A percentile compares a stretch with the other conserved stretches of the same genome.
Evolutionary conservation across 1,140 invertebrate species (phyloP).

Genomic region (Drusus annulatus): DNA sequence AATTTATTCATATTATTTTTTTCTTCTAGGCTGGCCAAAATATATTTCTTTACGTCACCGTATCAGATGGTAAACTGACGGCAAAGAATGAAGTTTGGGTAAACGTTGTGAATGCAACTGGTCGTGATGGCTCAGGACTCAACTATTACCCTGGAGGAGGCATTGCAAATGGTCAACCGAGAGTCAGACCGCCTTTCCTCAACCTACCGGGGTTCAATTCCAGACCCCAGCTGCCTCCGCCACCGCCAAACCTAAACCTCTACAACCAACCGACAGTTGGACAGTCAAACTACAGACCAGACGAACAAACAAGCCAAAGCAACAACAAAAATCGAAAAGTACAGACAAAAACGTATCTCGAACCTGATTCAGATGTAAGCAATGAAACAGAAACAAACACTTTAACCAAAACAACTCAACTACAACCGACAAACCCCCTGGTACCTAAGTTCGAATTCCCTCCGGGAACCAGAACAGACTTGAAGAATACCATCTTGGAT

Average conservation of each 20-base stretch:
- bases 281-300: constrained; percentile 31
- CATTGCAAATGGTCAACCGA: constrained; percentile 52
- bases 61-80: constrained; percentile 77
- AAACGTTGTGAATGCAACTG: constrained; percentile 70
- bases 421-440: constrained; percentile 60
- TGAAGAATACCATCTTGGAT: constrained; percentile 16
- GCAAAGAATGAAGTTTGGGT: constrained; percentile 82
- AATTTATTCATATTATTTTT: constrained; percentile 39
- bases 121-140: constrained; percentile 12
- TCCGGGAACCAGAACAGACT: constrained; percentile 33
- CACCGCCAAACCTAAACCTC: constrained; percentile 50
- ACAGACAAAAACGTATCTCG: constrained; percentile 56
- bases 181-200: constrained; percentile 63
- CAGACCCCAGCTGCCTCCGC: constrained; percentile 56
- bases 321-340: constrained; percentile 35
- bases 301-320: constrained; percentile 40
- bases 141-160: constrained; percentile 55
- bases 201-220: constrained; percentile 61
- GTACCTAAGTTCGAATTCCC: constrained; percentile 42
- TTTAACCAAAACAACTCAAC: constrained; percentile 53
- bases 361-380: constrained; percentile 50
- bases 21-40: constrained; percentile 77
- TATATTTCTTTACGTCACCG: constrained; percentile 80
- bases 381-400: constrained; percentile 58
- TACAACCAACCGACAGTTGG: constrained; percentile 11